Percentiles rank a stretch among this genome's conserved stretches.
phyloP scores from a whole-genome alignment of 2,888 invertebrate genomes.

The Axea sp. region DNA sequence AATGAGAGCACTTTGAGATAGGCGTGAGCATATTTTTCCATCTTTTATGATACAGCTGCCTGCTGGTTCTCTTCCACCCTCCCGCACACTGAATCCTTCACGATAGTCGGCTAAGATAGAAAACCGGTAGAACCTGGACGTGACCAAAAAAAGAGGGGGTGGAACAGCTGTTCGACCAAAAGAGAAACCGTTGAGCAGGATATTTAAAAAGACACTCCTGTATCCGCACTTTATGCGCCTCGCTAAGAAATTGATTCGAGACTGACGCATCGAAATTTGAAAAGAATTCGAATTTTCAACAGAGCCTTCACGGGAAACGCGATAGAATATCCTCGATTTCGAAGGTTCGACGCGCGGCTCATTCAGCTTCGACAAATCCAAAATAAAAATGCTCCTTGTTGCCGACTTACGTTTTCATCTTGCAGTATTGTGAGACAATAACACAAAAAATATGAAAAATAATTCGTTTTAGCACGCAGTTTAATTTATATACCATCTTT shows the following conservation, averaged over 20 bases:
- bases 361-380: constrained; percentile 11
- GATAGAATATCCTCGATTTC: constrained; percentile 7
- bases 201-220: constrained; percentile 65
- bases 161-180: constrained; percentile 66
- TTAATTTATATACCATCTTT: too few relatives aligned
- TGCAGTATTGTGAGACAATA: neutral
- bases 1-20: constrained; percentile 41
- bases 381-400: constrained; percentile 14
- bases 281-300: constrained; percentile 43
- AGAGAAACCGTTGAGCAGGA: constrained; percentile 62
- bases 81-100: constrained; percentile 57
- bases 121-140: constrained; percentile 62
- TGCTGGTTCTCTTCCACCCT: constrained; percentile 50
- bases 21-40: constrained; percentile 63
- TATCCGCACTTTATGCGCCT: constrained; percentile 58
- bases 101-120: constrained; percentile 67
- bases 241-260: constrained; percentile 32
- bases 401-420: constrained; percentile 20
- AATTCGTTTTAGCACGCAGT: too few relatives aligned
- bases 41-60: constrained; percentile 64
- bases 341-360: constrained; percentile 6
- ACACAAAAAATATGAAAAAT: too few relatives aligned
- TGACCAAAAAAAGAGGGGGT: constrained; percentile 62
- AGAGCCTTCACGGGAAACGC: neutral
- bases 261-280: constrained; percentile 37